Evolutionary conservation across 2,888 invertebrate genomes (phyloP).

Genomic region (Agonopterix subpropinquella): DNA sequence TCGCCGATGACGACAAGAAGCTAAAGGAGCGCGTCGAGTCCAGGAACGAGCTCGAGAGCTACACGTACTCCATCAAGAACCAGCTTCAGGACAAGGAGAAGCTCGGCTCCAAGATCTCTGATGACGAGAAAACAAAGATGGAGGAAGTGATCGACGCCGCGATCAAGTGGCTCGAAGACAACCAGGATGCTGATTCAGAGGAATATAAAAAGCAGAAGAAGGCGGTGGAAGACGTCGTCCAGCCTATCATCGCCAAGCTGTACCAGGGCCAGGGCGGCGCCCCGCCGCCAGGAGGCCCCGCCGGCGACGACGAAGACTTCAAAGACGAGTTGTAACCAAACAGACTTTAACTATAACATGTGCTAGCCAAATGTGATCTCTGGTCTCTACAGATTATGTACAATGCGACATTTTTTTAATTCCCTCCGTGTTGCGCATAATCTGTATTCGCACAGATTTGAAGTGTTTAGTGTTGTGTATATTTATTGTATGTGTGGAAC

Average conservation of each 20-base stretch:
- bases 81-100: conserved; percentile 98
- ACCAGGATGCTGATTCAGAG: conserved; percentile 93
- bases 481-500: conserved; percentile 50
- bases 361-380: conserved; percentile 65
- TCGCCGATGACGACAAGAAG: conserved; percentile 99
- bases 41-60: conserved; percentile 97
- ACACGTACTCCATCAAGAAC: conserved; percentile 98
- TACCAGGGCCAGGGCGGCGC: conserved; percentile 91
- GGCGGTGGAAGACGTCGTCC: conserved; percentile 94
- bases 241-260: conserved; percentile 97
- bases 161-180: conserved; percentile 98
- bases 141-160: conserved; percentile 97
- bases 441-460: conserved; percentile 41
- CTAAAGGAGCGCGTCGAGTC: conserved; percentile 96
- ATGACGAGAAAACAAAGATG: conserved; percentile 95
- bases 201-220: conserved; percentile 97
- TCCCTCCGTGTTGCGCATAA: conserved; percentile 20
- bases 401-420: conserved; percentile 9
- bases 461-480: conserved; percentile 61
- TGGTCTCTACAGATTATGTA: conserved; percentile 32
- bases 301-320: conserved; percentile 83
- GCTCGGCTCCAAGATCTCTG: conserved; percentile 91
- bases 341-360: conserved; percentile 42
- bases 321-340: conserved; percentile 87
- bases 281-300: conserved; percentile 83